These are phyloP conservation scores for Muntiacus muntjak DNA, from an alignment of 2,113 vertebrate species.

Conservation along the genomic window DNA sequence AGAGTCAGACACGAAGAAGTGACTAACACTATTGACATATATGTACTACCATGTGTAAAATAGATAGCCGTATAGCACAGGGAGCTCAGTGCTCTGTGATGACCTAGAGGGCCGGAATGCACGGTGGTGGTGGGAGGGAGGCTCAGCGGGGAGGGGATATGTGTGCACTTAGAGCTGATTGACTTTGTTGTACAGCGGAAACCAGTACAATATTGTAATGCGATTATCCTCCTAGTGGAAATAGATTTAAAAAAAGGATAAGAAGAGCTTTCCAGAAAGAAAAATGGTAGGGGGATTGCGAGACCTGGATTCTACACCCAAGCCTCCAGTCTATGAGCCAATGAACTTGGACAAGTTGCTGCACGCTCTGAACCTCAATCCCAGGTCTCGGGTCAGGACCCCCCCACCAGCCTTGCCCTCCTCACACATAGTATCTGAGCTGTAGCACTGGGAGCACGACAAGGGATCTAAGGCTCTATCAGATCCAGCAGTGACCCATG, in stretches of 20 bases:
- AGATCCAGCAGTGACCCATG: not conserved
- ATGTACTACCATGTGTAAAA: not conserved
- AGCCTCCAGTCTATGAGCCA: not conserved
- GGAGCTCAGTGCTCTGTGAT: not conserved
- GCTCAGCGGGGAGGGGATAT: not conserved
- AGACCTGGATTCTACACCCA: not conserved
- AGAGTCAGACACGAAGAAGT: accelerated
- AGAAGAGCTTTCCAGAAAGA: not conserved
- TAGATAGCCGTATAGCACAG: not conserved
- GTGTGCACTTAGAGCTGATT: not conserved
- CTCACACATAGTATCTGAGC: not conserved
- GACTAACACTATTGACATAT: not conserved
- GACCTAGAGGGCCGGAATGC: not conserved
- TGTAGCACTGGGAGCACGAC: not conserved
- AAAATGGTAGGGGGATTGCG: not conserved
- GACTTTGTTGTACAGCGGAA: not conserved
- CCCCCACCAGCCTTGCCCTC: not conserved
- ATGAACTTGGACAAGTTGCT: not conserved
- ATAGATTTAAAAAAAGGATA: not conserved
- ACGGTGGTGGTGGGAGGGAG: not conserved
- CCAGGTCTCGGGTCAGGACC: not conserved
- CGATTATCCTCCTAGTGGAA: not conserved
- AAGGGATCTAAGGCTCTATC: not conserved
- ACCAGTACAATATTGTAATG: not conserved
- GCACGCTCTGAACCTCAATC: not conserved